Base-by-base conservation (phyloP, 2,113 vertebrate genomes). In the Grus americana region DNA sequence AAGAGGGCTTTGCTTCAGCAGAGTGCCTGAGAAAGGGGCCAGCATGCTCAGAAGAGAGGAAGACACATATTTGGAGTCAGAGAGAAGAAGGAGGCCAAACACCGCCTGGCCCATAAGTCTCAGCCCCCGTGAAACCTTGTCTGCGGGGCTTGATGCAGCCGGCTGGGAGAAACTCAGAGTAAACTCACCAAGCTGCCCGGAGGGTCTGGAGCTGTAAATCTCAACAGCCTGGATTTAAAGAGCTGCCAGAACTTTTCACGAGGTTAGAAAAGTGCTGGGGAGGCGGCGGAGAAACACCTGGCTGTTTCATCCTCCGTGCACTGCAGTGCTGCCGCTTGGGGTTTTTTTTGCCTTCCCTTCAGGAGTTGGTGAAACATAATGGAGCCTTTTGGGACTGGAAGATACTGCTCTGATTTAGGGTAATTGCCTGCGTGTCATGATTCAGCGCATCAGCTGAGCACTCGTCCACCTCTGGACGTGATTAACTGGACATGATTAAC, bases 401-500 rank as follows among this genome's bases (percentile, higher is more conserved):
- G 94, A 90, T 87, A 85, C 29, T 10, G 49, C 91, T 82, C 70
- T 95, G 93, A 96, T 96, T 91, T 97, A 96, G 91, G 91, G 50
- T 94, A 96, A 96, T 95, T 97, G 94, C 92, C 78, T 66, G 29
- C 14, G 17, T 83, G 92, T 85, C 91, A 91, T 96, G 94, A 96
- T 92, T 96, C 95, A 95, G 92, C 5, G 8, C 79, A 93, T 95
- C 96, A 95, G 76, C 13, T 75, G 91, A 95, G 88, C 42, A 5
- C 75, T 94, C 4, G 27, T 90, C 95, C 92, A 89, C 81, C 94
- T 79, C 95, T 96, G 93, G 95, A 96, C 71, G 18, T 88, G 96
- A 96, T 97, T 96, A 97, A 97, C 91, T 95, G 96, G 92, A 91
- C 84, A 76, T 94, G 89, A 96, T 96, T 96, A 95, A 96, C 97